phyloP scores from a whole-genome alignment of 1,140 invertebrate genomes.

The Samia ricini region DNA sequence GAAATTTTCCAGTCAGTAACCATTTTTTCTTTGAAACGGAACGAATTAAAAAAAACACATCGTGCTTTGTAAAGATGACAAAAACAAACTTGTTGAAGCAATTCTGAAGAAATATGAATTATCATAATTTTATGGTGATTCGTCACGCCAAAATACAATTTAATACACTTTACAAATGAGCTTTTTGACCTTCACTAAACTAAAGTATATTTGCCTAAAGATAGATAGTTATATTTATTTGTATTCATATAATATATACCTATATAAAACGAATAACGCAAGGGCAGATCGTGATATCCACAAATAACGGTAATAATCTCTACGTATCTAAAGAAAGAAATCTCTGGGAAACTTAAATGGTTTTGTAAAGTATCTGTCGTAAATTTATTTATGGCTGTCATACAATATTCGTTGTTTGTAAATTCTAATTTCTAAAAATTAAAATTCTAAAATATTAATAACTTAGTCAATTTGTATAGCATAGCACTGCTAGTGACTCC shows the following conservation, averaged over 20 bases:
- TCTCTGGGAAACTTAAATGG: too few species aligned
- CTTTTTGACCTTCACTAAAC: background rate
- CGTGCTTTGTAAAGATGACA: background rate
- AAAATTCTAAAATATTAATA: too few species aligned
- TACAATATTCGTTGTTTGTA: too few species aligned
- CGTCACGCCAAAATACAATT: background rate
- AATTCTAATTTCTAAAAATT: too few species aligned
- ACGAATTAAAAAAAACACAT: background rate
- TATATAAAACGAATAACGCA: background rate
- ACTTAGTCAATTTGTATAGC: too few species aligned
- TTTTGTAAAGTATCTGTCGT: too few species aligned
- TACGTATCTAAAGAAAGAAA: background rate
- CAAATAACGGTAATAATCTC: constrained; percentile 22
- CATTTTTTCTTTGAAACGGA: too few species aligned
- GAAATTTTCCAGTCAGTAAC: too few species aligned
- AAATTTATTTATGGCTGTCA: too few species aligned
- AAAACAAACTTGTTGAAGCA: background rate
- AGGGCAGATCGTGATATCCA: constrained; percentile 20
- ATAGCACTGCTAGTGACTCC: too few species aligned
- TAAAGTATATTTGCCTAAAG: background rate
- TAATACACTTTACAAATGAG: background rate
- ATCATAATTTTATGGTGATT: background rate
- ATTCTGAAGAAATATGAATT: background rate
- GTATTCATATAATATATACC: background rate
- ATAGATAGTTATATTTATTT: background rate